These are phyloP conservation scores for Trissolcus brochymenae DNA, from an alignment of 2,888 invertebrate species.

Conservation along the genomic window DNA sequence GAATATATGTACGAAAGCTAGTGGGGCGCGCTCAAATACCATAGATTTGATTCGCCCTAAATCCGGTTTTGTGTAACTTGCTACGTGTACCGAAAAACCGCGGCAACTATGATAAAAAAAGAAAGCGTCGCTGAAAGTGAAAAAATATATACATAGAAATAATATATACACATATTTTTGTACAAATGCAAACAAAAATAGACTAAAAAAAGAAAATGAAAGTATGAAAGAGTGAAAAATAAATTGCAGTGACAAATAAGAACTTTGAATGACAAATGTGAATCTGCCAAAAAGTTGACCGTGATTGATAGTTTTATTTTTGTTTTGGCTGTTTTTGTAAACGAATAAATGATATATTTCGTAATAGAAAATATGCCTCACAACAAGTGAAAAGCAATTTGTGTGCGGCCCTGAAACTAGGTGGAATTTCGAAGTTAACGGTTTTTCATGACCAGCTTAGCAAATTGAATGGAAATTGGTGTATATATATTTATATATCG, in stretches of 20 bases:
- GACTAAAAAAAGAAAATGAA: background rate
- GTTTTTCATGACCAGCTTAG: no score
- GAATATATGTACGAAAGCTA: conserved; percentile 19
- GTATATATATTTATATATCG: no score
- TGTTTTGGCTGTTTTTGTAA: background rate
- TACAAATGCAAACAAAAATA: no score
- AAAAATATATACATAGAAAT: no score
- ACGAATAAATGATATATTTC: background rate
- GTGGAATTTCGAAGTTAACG: background rate
- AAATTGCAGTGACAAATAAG: background rate
- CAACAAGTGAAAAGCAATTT: no score
- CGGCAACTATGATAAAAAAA: conserved; percentile 39
- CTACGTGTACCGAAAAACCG: conserved; percentile 25
- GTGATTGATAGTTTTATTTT: background rate
- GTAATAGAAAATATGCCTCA: background rate
- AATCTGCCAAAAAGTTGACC: background rate
- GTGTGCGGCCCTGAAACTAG: background rate
- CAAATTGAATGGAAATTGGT: no score
- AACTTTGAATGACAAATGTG: background rate
- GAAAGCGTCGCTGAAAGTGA: conserved; percentile 35
- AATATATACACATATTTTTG: no score
- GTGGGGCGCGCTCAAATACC: conserved; percentile 58
- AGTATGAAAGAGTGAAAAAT: background rate
- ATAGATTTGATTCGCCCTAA: conserved; percentile 69
- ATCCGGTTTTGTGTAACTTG: conserved; percentile 63